These are phyloP conservation scores for Odontomyia ornata DNA, from an alignment of 2,888 invertebrate genomes.

Conservation along the genomic window DNA sequence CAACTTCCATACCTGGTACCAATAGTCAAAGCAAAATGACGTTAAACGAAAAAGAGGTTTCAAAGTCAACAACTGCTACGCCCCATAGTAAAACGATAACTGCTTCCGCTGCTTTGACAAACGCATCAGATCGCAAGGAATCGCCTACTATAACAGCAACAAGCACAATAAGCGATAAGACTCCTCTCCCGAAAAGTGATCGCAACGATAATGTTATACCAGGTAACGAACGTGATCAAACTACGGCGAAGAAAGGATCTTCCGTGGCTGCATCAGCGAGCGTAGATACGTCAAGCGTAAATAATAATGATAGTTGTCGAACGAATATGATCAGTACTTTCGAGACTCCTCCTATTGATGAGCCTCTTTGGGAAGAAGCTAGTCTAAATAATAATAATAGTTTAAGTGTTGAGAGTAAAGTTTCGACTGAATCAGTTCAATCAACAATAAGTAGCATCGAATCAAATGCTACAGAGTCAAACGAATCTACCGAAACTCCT, in stretches of 20 bases:
- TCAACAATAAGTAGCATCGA: background rate
- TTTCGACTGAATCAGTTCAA: constrained; percentile 7
- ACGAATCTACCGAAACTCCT: background rate
- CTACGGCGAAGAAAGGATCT: background rate
- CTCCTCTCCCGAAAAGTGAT: background rate
- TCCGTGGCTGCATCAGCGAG: background rate
- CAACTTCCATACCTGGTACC: background rate
- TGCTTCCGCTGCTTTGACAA: background rate
- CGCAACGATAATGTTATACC: constrained; percentile 15
- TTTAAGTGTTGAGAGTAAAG: background rate
- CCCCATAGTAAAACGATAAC: background rate
- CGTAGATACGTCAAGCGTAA: background rate
- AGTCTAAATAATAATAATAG: constrained; percentile 26
- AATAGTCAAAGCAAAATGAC: constrained; percentile 25
- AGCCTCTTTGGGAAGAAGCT: constrained; percentile 24
- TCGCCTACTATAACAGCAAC: background rate
- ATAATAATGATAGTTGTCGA: background rate
- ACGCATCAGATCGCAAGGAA: background rate
- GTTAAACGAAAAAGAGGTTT: constrained; percentile 27
- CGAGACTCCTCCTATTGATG: constrained; percentile 16
- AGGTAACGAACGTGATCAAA: background rate
- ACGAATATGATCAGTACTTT: constrained; percentile 19
- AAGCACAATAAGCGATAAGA: background rate
- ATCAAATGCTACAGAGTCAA: background rate
- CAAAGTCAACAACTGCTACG: background rate